These are phyloP conservation scores for Lepidotrigona ventralis DNA, from an alignment of 1,140 invertebrate species.

Conservation along the genomic window DNA sequence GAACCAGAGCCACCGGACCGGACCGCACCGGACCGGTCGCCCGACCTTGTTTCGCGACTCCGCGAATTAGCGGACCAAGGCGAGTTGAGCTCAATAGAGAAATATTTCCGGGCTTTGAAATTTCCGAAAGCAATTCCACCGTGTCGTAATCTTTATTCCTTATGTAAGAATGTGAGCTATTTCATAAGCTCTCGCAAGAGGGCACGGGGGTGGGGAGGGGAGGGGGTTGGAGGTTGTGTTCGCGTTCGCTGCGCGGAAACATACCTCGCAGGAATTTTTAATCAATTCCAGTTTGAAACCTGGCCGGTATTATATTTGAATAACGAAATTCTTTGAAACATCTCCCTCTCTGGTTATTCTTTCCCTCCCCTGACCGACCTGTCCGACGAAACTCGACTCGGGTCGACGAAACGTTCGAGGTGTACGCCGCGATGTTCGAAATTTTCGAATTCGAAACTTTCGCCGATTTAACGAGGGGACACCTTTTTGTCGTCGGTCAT, in stretches of 20 bases:
- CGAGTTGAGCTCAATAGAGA: neutral
- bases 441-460: too few relatives aligned
- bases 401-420: too few relatives aligned
- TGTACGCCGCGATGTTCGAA: too few relatives aligned
- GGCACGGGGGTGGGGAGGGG: too few relatives aligned
- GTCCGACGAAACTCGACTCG: too few relatives aligned
- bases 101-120: neutral
- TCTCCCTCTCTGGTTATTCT: neutral
- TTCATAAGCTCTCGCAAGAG: constrained; percentile 24
- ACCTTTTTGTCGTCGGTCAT: too few relatives aligned
- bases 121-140: neutral
- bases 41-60: constrained; percentile 8
- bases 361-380: too few relatives aligned
- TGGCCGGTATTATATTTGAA: constrained; percentile 2
- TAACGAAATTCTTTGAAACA: neutral
- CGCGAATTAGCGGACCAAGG: neutral
- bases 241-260: neutral
- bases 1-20: neutral
- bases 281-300: constrained; percentile 18
- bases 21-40: too few relatives aligned
- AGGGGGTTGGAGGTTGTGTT: too few relatives aligned
- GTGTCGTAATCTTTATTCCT: constrained; percentile 35
- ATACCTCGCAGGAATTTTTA: constrained; percentile 42
- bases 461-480: too few relatives aligned
- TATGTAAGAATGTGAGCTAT: constrained; percentile 39